A percentile compares a stretch with the other conserved stretches of the same genome.
Conservation (phyloP, 1,140 invertebrate species). For the Lysiphlebus fabarum region DNA sequence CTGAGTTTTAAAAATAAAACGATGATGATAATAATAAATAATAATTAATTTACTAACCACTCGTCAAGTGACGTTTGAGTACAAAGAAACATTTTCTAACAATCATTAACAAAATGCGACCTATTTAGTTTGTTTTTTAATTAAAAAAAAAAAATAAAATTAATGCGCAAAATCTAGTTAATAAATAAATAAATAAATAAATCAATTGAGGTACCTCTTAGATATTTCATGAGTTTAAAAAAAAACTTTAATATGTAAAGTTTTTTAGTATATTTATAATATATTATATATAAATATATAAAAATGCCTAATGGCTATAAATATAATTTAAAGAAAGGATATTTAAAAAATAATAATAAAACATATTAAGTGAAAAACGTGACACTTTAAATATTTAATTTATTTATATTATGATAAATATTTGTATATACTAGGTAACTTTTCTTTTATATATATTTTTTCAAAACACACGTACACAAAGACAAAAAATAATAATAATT, state of each 20-base stretch:
- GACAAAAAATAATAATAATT: neutral
- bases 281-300: no score
- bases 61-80: slow-evolving; percentile 44
- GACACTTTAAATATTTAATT: neutral
- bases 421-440: slow-evolving; percentile 42
- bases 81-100: slow-evolving; percentile 49
- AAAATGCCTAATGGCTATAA: no score
- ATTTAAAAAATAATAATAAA: neutral
- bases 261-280: neutral
- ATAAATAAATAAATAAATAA: no score
- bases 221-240: no score
- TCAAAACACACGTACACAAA: neutral
- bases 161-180: no score
- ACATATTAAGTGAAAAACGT: neutral
- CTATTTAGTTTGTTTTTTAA: slow-evolving; percentile 9
- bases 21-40: slow-evolving; percentile 13
- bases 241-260: no score
- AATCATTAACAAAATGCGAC: slow-evolving; percentile 25
- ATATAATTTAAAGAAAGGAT: neutral
- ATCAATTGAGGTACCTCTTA: no score
- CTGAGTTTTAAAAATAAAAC: slow-evolving; percentile 21
- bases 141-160: neutral
- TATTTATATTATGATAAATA: slow-evolving; percentile 26
- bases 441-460: slow-evolving; percentile 26
- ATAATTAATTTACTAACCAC: slow-evolving; percentile 38